These are phyloP conservation scores for Hormaphis cornu DNA, from an alignment of 1,140 invertebrate genomes.

Conservation along the genomic window DNA sequence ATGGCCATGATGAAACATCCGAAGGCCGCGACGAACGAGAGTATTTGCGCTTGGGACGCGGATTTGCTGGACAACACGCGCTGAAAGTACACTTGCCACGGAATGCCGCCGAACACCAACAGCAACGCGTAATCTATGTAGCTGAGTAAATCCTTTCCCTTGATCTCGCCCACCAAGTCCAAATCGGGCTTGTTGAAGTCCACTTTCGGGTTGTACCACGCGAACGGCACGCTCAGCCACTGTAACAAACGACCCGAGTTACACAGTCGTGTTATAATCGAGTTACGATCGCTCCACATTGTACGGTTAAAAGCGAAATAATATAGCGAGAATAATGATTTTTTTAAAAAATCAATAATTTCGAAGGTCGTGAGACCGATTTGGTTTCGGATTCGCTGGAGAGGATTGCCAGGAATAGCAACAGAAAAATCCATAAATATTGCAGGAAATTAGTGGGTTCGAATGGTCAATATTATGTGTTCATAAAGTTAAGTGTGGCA, in stretches of 20 bases:
- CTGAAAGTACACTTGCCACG: slow-evolving; percentile 99
- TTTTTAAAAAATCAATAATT: too few species aligned
- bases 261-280: neutral
- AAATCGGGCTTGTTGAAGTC: slow-evolving; percentile 69
- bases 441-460: too few species aligned
- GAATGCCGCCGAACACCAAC: slow-evolving; percentile 92
- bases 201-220: slow-evolving; percentile 76
- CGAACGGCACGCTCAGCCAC: slow-evolving; percentile 97
- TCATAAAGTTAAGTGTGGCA: too few species aligned
- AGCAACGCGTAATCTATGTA: slow-evolving; percentile 88
- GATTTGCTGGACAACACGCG: slow-evolving; percentile 91
- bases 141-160: slow-evolving; percentile 60
- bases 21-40: slow-evolving; percentile 92
- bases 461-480: too few species aligned
- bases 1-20: slow-evolving; percentile 95
- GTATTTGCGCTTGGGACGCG: slow-evolving; percentile 78
- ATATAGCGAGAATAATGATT: too few species aligned
- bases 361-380: too few species aligned
- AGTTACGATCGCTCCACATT: too few species aligned
- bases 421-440: too few species aligned
- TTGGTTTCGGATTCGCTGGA: too few species aligned
- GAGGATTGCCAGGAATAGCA: too few species aligned
- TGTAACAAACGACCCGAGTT: slow-evolving; percentile 45
- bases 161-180: slow-evolving; percentile 79
- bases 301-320: too few species aligned